Evolutionary conservation across 2,797 vertebrate genomes (phyloP).

Genomic region (Uromys caudimaculatus): DNA sequence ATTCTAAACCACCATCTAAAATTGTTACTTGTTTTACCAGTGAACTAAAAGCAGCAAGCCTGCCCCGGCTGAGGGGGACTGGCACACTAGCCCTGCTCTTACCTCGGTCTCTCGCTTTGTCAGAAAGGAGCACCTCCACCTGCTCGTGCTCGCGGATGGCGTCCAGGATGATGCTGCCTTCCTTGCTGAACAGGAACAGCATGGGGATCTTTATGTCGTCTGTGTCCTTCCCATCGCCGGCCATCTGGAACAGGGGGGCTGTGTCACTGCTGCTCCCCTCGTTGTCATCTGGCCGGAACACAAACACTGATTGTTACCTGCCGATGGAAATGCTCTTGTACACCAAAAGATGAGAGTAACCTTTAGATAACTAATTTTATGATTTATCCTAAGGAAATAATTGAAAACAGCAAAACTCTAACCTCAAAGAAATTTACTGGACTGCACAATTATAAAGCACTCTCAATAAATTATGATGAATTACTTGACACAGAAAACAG

Average conservation of each 20-base stretch:
- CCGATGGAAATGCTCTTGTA: background rate
- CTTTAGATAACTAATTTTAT: background rate
- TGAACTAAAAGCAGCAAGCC: background rate
- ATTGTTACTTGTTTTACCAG: slow-evolving; percentile 40
- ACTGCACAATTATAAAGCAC: background rate
- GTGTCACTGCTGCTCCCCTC: slow-evolving; percentile 99
- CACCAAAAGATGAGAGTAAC: background rate
- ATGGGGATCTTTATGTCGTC: slow-evolving; percentile 96
- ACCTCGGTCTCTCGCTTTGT: slow-evolving; percentile 98
- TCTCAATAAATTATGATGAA: background rate
- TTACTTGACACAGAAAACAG: background rate
- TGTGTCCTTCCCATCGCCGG: slow-evolving; percentile 96
- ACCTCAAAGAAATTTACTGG: background rate
- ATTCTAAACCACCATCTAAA: slow-evolving; percentile 45
- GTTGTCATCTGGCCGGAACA: slow-evolving; percentile 93
- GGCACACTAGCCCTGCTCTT: slow-evolving; percentile 50
- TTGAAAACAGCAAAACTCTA: background rate
- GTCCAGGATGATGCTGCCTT: slow-evolving; percentile 97
- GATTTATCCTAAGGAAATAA: slow-evolving; percentile 27
- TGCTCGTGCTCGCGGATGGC: slow-evolving; percentile 94
- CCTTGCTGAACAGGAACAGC: slow-evolving; percentile 98
- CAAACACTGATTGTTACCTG: background rate
- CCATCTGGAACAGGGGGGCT: slow-evolving; percentile 99
- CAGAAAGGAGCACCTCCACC: slow-evolving; percentile 97
- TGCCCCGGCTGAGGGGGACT: background rate